Evolutionary conservation across 2,888 invertebrate species (phyloP).

Genomic region (Dugesia japonica): DNA sequence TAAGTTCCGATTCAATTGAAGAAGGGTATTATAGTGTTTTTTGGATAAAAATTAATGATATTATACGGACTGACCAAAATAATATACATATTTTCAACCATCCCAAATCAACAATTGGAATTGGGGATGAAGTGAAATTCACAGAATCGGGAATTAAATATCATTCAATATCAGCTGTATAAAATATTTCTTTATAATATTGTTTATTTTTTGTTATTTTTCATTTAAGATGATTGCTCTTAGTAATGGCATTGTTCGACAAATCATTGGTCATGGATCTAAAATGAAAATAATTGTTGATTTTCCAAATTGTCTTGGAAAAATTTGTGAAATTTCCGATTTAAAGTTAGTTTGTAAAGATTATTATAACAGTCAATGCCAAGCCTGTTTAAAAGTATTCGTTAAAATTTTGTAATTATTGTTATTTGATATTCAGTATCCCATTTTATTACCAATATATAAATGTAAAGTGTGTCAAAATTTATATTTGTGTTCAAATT

Average conservation of each 20-base stretch:
- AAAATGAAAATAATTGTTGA: background rate
- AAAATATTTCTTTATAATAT: background rate
- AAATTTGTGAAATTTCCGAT: background rate
- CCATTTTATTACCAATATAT: background rate
- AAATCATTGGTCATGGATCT: background rate
- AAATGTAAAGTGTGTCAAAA: background rate
- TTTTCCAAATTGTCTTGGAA: background rate
- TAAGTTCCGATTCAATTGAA: background rate
- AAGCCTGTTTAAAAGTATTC: background rate
- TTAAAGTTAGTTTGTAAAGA: background rate
- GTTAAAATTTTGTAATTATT: too few species aligned
- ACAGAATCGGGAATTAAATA: background rate
- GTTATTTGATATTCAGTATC: too few species aligned
- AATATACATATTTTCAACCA: background rate
- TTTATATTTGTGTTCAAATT: background rate
- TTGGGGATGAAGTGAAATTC: background rate
- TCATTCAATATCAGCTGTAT: background rate
- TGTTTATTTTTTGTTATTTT: background rate
- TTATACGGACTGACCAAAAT: background rate
- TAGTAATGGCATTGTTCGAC: background rate
- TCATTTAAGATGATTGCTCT: background rate
- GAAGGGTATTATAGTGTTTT: background rate
- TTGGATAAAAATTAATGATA: background rate
- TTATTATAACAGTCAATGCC: background rate
- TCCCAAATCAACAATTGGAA: background rate